Evolutionary conservation across 2,113 vertebrate genomes (phyloP), one percentile per base, ranked within the genome.

Genomic region (Apaloderma vittatum): DNA sequence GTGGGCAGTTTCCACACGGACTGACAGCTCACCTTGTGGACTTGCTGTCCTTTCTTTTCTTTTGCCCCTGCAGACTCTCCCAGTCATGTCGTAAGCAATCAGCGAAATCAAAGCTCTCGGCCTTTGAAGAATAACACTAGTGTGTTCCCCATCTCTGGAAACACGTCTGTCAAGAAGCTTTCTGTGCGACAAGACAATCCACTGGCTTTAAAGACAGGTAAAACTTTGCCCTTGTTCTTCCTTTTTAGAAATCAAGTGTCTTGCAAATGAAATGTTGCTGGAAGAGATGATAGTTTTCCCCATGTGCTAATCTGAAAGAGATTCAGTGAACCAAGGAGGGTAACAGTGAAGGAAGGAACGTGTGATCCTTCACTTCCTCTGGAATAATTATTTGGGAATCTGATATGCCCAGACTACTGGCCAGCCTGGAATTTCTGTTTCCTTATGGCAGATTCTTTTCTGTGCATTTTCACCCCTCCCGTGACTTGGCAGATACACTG

Each of bases 51-150:
- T 62, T 82, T 79, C 27, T 76, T 77, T 52, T 74, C 49, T 77
- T 93, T 92, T 67, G 27, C 91, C 46, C 90, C 77, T 81, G 98
- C 93, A 98, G 99, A 96, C 51, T 99, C 99, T 30, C 99, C 99
- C 29, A 96, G 97, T 73, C 99, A 98, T 2, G 21, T 96, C 1
- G 5, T 96, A 40, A 98, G 97, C 96, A 97, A 72, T 82, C 97
- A 90, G 66, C 97, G 97, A 84, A 98, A 97, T 72, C 98, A 97
- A 83, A 83, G 97, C 59, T 97, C 95, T 15, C 91, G 95, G 63
- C 79, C 97, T 32, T 55, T 97, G 96, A 98, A 95, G 81, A 96
- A 74, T 71, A 93, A 68, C 21, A 83, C 97, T 30, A 95, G 95
- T 88, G 45, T 96, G 70, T 97, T 96, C 55, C 76, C 87, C 55